Evolutionary conservation across 2,113 vertebrate species (phyloP).

Genomic region (Calyptommatus sinebrachiatus): DNA sequence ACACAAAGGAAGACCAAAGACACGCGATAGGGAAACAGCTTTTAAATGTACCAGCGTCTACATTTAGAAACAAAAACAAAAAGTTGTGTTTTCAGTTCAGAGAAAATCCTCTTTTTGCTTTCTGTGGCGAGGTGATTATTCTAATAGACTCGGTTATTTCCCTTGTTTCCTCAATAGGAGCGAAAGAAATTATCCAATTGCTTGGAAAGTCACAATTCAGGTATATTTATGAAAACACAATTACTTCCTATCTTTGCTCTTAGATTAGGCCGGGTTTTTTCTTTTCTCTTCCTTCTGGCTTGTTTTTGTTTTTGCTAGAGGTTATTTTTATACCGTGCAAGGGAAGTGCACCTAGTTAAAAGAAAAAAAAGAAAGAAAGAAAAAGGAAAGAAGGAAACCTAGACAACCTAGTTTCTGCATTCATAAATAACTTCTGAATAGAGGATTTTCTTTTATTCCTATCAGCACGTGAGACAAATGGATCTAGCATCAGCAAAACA

Average conservation of each 20-base stretch:
- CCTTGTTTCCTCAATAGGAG: slow-evolving; percentile 42
- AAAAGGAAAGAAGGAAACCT: slow-evolving; percentile 5
- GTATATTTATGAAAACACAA: slow-evolving; percentile 56
- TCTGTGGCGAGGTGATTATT: slow-evolving; percentile 36
- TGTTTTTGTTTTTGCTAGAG: slow-evolving; percentile 29
- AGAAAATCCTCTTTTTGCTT: slow-evolving; percentile 44
- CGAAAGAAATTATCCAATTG: slow-evolving; percentile 45
- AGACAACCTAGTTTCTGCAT: slow-evolving; percentile 31
- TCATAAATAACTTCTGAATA: slow-evolving; percentile 65
- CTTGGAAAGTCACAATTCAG: slow-evolving; percentile 57
- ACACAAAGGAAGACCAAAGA: background rate
- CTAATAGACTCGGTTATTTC: slow-evolving; percentile 36
- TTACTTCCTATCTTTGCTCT: slow-evolving; percentile 52
- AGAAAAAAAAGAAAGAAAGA: slow-evolving; percentile 1
- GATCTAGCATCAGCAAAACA: slow-evolving; percentile 39
- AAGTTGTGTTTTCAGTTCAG: background rate
- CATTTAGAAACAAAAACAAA: background rate
- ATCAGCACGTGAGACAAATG: slow-evolving; percentile 42
- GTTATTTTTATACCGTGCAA: slow-evolving; percentile 45
- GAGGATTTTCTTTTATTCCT: slow-evolving; percentile 44
- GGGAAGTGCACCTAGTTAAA: background rate
- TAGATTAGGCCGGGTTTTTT: slow-evolving; percentile 49
- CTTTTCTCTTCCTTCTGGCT: background rate
- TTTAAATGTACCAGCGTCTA: background rate
- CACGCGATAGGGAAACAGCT: background rate